A percentile compares a stretch with the other conserved stretches of the same genome.
phyloP scores from a whole-genome alignment of 2,113 vertebrate species.

The Crotalus horridus region DNA sequence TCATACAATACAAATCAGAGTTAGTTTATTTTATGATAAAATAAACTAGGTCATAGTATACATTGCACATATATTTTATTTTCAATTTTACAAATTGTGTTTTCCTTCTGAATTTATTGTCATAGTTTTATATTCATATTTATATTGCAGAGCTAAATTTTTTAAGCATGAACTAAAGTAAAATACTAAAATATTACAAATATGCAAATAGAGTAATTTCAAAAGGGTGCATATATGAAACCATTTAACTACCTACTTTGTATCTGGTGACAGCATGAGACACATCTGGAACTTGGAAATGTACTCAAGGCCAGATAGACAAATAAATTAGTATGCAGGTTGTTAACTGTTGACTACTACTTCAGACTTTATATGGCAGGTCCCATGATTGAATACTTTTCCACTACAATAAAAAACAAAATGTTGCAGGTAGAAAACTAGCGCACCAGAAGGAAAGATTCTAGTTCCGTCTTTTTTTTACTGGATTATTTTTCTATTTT shows the following conservation, averaged over 20 bases:
- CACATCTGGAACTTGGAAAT: neutral
- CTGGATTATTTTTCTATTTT: neutral
- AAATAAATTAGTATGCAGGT: neutral
- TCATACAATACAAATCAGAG: neutral
- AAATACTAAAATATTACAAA: neutral
- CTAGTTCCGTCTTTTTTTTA: neutral
- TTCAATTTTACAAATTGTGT: neutral
- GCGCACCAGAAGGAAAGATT: neutral
- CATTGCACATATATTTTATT: neutral
- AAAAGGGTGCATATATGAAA: neutral
- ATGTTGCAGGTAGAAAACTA: neutral
- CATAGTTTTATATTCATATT: neutral
- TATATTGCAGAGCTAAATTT: neutral
- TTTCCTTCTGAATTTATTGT: neutral
- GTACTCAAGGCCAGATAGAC: neutral
- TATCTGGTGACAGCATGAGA: no score
- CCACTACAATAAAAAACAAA: neutral
- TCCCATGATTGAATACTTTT: neutral
- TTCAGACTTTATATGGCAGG: neutral
- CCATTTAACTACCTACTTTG: neutral
- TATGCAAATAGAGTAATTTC: neutral
- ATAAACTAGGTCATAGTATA: neutral
- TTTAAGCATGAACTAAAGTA: neutral
- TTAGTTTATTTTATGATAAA: neutral
- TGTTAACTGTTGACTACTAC: neutral